Conservation (phyloP, 2,113 vertebrate species). For the Oncorhynchus tshawytscha region DNA sequence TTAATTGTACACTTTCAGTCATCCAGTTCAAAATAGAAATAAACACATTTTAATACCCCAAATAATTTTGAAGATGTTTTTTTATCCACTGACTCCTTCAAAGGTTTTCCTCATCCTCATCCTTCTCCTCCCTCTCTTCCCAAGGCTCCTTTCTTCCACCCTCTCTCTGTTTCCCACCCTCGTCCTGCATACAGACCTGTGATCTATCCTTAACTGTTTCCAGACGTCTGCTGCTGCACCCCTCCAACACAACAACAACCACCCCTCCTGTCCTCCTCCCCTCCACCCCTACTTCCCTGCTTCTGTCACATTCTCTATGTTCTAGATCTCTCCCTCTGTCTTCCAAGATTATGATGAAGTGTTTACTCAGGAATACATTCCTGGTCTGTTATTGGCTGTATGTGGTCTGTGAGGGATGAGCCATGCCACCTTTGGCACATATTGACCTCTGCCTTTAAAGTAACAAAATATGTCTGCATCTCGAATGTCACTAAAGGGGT, state of each 20-base stretch:
- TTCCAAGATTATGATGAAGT: conserved; percentile 24
- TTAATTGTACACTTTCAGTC: neutral
- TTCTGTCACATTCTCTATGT: neutral
- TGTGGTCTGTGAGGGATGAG: conserved; percentile 9
- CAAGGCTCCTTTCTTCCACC: conserved; percentile 61
- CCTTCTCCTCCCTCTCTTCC: conserved; percentile 57
- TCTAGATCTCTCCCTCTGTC: conserved; percentile 19
- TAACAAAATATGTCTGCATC: neutral
- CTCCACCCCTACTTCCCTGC: neutral
- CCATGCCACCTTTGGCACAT: conserved; percentile 37
- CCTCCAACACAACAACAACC: conserved; percentile 58
- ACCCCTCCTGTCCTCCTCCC: neutral
- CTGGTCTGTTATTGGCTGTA: too few species aligned
- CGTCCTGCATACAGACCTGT: conserved; percentile 54
- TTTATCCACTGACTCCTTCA: conserved; percentile 38
- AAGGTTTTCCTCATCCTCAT: conserved; percentile 22
- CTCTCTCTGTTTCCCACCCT: conserved; percentile 74
- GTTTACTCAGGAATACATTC: conserved; percentile 3
- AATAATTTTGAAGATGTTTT: neutral
- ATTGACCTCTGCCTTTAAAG: conserved; percentile 13
- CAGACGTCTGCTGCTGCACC: conserved; percentile 66
- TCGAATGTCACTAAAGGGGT: too few species aligned
- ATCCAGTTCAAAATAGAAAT: neutral
- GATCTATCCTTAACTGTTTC: conserved; percentile 76
- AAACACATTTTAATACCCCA: conserved; percentile 10